phyloP scores from a whole-genome alignment of 2,888 invertebrate genomes.

The Philonicus albiceps region DNA sequence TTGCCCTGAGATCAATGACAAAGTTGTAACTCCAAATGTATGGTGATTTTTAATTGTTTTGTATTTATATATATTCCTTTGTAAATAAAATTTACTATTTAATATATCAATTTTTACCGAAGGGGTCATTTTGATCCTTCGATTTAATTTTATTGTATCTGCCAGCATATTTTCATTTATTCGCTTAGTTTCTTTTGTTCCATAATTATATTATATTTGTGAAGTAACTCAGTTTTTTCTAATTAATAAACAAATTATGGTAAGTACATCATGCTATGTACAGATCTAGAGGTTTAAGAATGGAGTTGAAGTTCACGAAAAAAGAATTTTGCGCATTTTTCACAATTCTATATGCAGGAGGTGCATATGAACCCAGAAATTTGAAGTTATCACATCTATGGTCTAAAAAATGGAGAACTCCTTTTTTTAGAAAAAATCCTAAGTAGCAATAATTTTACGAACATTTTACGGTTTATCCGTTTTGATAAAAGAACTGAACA shows the following conservation, averaged over 20 bases:
- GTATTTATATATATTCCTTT: neutral
- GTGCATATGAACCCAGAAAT: neutral
- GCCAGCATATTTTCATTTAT: no score
- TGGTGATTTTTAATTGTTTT: slow-evolving; percentile 43
- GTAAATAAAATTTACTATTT: slow-evolving; percentile 9
- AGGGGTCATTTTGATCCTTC: no score
- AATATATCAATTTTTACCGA: neutral
- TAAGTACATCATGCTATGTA: no score
- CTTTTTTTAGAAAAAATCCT: no score
- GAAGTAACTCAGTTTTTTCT: no score
- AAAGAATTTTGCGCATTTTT: neutral
- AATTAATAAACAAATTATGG: no score
- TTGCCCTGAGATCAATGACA: slow-evolving; percentile 82
- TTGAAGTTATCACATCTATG: neutral
- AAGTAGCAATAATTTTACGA: neutral
- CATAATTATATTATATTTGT: no score
- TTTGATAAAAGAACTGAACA: neutral
- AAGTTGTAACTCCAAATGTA: slow-evolving; percentile 55
- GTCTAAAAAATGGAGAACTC: neutral
- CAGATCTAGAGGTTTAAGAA: no score
- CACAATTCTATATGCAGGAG: no score
- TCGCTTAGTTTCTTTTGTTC: no score
- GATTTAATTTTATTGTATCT: no score
- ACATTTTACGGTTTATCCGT: neutral
- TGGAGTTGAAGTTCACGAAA: no score